phyloP scores from a whole-genome alignment of 2,888 invertebrate genomes.

The Lasioglossum villosulum region DNA sequence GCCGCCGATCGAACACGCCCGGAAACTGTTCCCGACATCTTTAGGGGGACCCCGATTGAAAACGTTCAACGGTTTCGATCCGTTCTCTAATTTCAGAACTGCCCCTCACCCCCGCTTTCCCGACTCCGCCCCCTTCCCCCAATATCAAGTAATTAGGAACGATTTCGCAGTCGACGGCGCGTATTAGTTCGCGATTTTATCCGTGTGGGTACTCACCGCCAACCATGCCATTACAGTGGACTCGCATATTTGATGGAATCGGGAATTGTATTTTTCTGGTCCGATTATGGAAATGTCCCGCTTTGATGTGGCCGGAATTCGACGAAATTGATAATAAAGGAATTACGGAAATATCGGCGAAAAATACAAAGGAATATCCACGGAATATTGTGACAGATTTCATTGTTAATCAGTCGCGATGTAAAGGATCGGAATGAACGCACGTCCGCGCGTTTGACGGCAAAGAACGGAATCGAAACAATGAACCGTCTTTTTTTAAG shows the following conservation, averaged over 20 bases:
- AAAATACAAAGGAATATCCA: neutral
- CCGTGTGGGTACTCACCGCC: neutral
- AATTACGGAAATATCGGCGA: neutral
- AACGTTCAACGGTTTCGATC: neutral
- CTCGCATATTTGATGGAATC: slow-evolving; percentile 1
- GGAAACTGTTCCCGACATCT: neutral
- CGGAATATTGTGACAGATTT: neutral
- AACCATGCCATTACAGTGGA: neutral
- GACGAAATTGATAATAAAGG: neutral
- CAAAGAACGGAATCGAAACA: neutral
- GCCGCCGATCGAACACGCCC: slow-evolving; percentile 2
- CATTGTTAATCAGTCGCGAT: neutral
- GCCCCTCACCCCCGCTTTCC: neutral
- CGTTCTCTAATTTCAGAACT: neutral
- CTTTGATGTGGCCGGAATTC: neutral
- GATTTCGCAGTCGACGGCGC: slow-evolving; percentile 1
- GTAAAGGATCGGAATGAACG: neutral
- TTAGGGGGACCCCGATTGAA: neutral
- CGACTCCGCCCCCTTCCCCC: too few relatives aligned
- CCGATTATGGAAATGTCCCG: neutral
- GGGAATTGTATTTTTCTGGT: slow-evolving; percentile 4
- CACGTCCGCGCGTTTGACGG: neutral
- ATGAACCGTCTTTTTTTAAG: neutral
- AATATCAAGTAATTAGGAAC: slow-evolving; percentile 11
- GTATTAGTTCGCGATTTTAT: neutral